A percentile compares a stretch with the other conserved stretches of the same genome.
Conservation (phyloP, 2,888 invertebrate species). For the Dioctria rufipes region DNA sequence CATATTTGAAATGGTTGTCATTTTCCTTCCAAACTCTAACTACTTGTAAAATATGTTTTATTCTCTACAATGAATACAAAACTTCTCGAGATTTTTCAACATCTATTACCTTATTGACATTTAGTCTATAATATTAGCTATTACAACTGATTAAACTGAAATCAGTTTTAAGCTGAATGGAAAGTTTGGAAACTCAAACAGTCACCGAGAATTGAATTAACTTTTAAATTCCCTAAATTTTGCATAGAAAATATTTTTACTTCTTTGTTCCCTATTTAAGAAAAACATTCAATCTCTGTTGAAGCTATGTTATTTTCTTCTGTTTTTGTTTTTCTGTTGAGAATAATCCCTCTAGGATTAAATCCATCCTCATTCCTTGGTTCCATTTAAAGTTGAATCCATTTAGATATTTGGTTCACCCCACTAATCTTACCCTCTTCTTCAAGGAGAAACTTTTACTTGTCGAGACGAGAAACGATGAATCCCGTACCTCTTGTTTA, state of each 20-base stretch:
- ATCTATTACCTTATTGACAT: conserved; percentile 30
- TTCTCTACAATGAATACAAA: no score
- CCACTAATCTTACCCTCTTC: conserved; percentile 27
- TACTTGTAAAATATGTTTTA: no score
- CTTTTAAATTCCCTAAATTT: conserved; percentile 25
- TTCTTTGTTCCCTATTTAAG: conserved; percentile 36
- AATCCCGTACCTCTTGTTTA: neutral
- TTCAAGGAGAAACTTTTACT: conserved; percentile 22
- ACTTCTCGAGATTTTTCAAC: no score
- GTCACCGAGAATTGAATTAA: neutral
- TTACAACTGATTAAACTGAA: conserved; percentile 21
- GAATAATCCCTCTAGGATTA: conserved; percentile 42
- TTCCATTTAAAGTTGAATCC: conserved; percentile 46
- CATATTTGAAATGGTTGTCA: no score
- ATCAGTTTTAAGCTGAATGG: conserved; percentile 35
- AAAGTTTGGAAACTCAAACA: conserved; percentile 13
- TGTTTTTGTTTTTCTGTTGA: neutral
- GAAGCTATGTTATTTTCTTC: conserved; percentile 33
- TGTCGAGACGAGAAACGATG: conserved; percentile 25
- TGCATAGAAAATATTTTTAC: conserved; percentile 27
- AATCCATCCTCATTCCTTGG: conserved; percentile 34
- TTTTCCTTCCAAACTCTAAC: no score
- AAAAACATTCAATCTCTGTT: conserved; percentile 35
- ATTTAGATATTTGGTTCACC: conserved; percentile 48
- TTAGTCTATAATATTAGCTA: conserved; percentile 25